phyloP scores from a whole-genome alignment of 2,113 vertebrate genomes.

The Reinhardtius hippoglossoides region DNA sequence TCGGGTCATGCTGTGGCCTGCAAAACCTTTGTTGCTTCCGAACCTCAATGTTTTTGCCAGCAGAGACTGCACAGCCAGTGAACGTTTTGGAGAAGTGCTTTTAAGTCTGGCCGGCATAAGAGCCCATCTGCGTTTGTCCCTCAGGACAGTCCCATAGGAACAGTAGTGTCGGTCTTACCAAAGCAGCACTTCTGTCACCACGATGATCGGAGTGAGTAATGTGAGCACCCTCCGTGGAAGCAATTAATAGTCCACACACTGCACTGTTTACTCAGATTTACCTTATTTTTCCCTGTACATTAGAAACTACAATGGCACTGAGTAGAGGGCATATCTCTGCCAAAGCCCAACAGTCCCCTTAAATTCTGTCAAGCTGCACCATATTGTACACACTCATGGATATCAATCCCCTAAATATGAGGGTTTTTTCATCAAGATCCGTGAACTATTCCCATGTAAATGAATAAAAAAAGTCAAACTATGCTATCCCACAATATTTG shows the following conservation, averaged over 20 bases:
- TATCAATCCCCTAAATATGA: too few species aligned
- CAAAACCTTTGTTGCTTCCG: constrained; percentile 50
- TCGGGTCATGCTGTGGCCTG: constrained; percentile 32
- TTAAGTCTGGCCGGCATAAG: constrained; percentile 36
- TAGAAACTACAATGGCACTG: background rate
- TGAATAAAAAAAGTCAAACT: background rate
- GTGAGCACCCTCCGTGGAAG: background rate
- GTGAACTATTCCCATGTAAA: too few species aligned
- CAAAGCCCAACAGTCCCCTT: too few species aligned
- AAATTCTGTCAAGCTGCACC: too few species aligned
- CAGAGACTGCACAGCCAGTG: constrained; percentile 1
- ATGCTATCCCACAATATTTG: too few species aligned
- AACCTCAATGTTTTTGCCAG: constrained; percentile 24
- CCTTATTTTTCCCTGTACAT: background rate
- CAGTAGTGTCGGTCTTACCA: background rate
- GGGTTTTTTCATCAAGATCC: too few species aligned
- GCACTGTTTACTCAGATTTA: background rate
- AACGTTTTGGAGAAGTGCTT: constrained; percentile 40
- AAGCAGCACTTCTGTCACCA: too few species aligned
- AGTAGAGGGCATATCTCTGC: too few species aligned
- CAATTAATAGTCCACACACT: background rate
- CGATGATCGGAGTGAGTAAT: background rate
- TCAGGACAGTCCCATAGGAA: constrained; percentile 38
- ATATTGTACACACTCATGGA: too few species aligned
- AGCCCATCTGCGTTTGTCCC: constrained; percentile 42